Base-by-base conservation (phyloP, 2,113 vertebrate genomes). In the Cyanoliseus patagonus region DNA sequence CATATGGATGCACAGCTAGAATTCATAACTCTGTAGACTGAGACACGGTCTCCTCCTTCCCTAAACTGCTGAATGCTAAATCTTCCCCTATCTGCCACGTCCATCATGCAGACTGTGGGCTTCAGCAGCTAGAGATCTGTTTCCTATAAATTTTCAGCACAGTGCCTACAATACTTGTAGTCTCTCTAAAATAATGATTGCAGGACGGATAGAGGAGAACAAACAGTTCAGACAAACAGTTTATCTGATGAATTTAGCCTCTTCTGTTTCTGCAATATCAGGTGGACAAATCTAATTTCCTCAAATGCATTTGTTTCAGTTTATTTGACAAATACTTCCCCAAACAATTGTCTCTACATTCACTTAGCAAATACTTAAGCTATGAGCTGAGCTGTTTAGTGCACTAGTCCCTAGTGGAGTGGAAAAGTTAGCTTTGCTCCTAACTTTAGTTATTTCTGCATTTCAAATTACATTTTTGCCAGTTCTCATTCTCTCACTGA, bases 281-380 rank as follows among this genome's bases (percentile, higher is more conserved):
- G 91, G 91, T 97, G 94, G 91, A 95, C 96, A 97, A 96, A 95
- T 95, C 94, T 94, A 95, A 97, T 96, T 95, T 96, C 87, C 91
- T 83, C 87, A 92, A 96, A 92, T 69, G 84, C 93, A 92, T 97
- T 96, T 96, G 84, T 90, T 96, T 75, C 88, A 95, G 86, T 88
- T 96, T 92, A 94, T 95, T 95, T 95, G 95, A 95, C 93, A 96
- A 97, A 97, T 88, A 94, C 87, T 93, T 91, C 70, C 90, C 84
- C 84, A 87, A 89, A 93, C 84, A 83, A 90, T 92, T 94, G 80
- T 70, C 90, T 90, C 75, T 85, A 88, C 67, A 73, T 91, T 92
- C 93, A 92, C 94, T 96, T 93, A 95, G 78, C 82, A 95, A 96
- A 95, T 91, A 95, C 88, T 95, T 95, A 90, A 96, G 96, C 79